Conservation (phyloP, 1,140 invertebrate species). For the Rhizoglyphus robini region DNA sequence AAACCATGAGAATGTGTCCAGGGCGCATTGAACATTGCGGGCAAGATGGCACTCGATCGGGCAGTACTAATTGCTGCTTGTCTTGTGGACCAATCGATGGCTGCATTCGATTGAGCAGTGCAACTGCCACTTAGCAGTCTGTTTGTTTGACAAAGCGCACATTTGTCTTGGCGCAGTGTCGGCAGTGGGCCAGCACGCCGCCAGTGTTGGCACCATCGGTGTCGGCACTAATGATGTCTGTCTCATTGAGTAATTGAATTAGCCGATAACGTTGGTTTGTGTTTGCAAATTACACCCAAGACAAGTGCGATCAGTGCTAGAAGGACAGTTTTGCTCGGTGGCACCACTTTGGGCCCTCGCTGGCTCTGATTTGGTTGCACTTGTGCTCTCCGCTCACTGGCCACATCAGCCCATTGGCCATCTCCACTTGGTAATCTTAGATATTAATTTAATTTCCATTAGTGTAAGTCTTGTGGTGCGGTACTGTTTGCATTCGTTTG, state of each 20-base stretch:
- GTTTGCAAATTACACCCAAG: neutral
- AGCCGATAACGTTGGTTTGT: neutral
- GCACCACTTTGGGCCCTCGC: too few relatives aligned
- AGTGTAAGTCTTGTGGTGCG: neutral
- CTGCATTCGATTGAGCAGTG: neutral
- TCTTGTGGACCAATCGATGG: too few relatives aligned
- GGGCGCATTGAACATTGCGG: too few relatives aligned
- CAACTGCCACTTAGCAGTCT: neutral
- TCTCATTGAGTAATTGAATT: neutral
- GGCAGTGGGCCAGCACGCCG: neutral
- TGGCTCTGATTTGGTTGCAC: too few relatives aligned
- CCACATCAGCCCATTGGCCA: too few relatives aligned
- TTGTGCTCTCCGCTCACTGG: too few relatives aligned
- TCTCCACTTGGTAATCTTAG: too few relatives aligned
- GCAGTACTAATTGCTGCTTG: too few relatives aligned
- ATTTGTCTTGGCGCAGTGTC: neutral
- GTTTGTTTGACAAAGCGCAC: neutral
- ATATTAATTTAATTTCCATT: slow-evolving; percentile 14
- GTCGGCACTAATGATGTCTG: neutral
- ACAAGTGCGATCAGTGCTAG: too few relatives aligned
- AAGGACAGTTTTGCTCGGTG: too few relatives aligned
- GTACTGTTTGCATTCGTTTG: neutral
- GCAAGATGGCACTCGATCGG: too few relatives aligned
- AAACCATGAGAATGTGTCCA: too few relatives aligned
- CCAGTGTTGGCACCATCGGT: neutral